Base-by-base conservation (phyloP, 2,888 invertebrate species). In the Aleiodes testaceus region DNA sequence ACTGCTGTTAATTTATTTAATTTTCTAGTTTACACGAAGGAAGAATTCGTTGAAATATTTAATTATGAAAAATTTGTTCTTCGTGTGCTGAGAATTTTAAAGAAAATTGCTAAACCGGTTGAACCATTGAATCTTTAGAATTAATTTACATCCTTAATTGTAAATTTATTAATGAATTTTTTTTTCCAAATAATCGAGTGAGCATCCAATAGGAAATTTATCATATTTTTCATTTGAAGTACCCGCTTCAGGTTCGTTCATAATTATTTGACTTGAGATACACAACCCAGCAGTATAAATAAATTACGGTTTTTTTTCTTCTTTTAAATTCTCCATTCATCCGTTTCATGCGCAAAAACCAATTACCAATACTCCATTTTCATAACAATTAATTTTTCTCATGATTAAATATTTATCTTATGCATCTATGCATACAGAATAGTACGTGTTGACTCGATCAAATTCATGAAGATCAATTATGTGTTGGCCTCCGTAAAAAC, bases 221-320 rank as follows among this genome's bases (percentile, higher is more conserved):
- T 42, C n/a, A 42, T 66, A 18, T 36, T 42, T 66, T 20, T 52
- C 22, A 11, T 36, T n/a, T 18, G 42, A 53, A 66, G 30, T 42
- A 53, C 61, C 36, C 61, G 22, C 52, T 66, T 36, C 36, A 18
- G 18, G 14, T 36, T 66, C 14, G 53, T 53, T 66, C 14, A 66
- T 53, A 52, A 66, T 44, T 45, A 55, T 12, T 53, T 69, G 68
- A 74, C 74, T 74, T 68, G 71, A 68, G 79, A 81, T 81, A 82
- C 79, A 80, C 79, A 80, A 82, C 81, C 78, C 75, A 80, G 81
- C 79, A 82, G 80, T 80, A 79, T 79, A 74, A 79, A 80, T 65
- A 72, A 61, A 72, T 72, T 70, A 73, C 50, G 72, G 53, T 69
- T 70, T 69, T 72, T 65, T 16, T 66, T 50, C 26, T 71, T 66